Base-by-base conservation (phyloP, 2,797 vertebrate genomes). In the Anguilla megastoma region DNA sequence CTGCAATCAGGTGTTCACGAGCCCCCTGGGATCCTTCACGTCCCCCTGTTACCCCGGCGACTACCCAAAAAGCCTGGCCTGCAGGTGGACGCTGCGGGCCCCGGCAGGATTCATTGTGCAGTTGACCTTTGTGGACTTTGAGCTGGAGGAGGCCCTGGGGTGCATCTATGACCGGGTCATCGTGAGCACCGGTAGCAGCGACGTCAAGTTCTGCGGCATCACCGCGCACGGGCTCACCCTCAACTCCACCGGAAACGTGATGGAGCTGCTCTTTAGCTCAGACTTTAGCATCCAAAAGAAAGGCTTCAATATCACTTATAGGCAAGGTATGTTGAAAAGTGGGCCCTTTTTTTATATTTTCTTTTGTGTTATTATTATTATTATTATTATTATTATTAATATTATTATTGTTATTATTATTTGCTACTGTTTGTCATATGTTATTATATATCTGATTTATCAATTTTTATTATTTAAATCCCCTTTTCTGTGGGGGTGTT, bases 261-360 rank as follows among this genome's bases (percentile, higher is more conserved):
- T 99, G 97, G 95, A 96, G 84, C 94, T 99, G 93, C 94, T 93
- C 48, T 99, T 99, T 93, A 94, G 93, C 91, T 98, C 98, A 0
- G 98, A 99, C 96, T 99, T 99, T 95, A 99, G 98, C 89, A 96
- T 99, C 91, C 98, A 98, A 95, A 99, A 98, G 95, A 98, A 91
- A 93, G 98, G 98, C 86, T 99, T 99, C 96, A 97, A 94, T 94
- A 96, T 97, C 94, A 97, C 95, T 94, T 99, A 97, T 93, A 93
- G 92, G 87, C 96, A 98, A 95, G 98, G 98, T 99, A 98, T 96
- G 98, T 96, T 93, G 92, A 69, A 58, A 30, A 52, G 33, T 80
- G 52, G 87, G 74, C 84, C 48, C 21, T 33, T n/a, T 83, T 66
- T 69, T 27, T 69, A 69, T 69, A 69, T 90, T 84, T 24, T 27